A percentile compares a stretch with the other conserved stretches of the same genome.
Conservation (phyloP, 2,797 vertebrate genomes). For the Sparus aurata region DNA sequence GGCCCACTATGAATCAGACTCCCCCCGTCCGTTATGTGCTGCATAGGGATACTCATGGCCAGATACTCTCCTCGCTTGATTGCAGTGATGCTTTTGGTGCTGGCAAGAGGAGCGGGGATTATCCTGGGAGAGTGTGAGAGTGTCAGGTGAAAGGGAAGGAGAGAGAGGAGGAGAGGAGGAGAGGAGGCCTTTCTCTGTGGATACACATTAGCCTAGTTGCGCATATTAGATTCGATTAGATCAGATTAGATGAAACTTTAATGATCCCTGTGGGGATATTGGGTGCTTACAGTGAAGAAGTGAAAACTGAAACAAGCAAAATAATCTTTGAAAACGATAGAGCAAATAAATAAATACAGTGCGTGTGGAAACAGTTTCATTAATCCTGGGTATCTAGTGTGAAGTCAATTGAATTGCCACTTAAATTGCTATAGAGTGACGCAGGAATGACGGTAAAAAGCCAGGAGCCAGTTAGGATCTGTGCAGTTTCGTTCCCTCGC, state of each 20-base stretch:
- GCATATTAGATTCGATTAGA: constrained; percentile 50
- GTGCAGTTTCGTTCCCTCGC: too few relatives aligned
- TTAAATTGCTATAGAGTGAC: not conserved
- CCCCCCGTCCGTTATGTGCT: constrained; percentile 62
- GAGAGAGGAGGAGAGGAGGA: not conserved
- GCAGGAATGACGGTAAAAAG: too few relatives aligned
- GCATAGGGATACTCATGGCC: constrained; percentile 68
- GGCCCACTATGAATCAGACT: constrained; percentile 79
- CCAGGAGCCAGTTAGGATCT: too few relatives aligned
- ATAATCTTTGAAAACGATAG: not conserved
- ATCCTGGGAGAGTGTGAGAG: constrained; percentile 26
- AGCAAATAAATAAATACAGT: not conserved
- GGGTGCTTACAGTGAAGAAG: constrained; percentile 31
- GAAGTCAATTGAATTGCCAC: constrained; percentile 10
- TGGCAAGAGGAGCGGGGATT: constrained; percentile 36
- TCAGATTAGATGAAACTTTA: constrained; percentile 51
- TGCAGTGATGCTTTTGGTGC: constrained; percentile 55
- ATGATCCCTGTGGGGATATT: constrained; percentile 39
- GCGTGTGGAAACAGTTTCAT: constrained; percentile 5
- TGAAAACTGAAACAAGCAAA: constrained; percentile 17
- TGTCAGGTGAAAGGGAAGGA: constrained; percentile 40
- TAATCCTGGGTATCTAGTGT: constrained; percentile 4
- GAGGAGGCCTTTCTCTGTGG: constrained; percentile 31
- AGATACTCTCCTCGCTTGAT: constrained; percentile 64
- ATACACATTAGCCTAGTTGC: constrained; percentile 31